These are phyloP conservation scores for Rapana venosa DNA, from an alignment of 2,888 invertebrate species.

Conservation along the genomic window DNA sequence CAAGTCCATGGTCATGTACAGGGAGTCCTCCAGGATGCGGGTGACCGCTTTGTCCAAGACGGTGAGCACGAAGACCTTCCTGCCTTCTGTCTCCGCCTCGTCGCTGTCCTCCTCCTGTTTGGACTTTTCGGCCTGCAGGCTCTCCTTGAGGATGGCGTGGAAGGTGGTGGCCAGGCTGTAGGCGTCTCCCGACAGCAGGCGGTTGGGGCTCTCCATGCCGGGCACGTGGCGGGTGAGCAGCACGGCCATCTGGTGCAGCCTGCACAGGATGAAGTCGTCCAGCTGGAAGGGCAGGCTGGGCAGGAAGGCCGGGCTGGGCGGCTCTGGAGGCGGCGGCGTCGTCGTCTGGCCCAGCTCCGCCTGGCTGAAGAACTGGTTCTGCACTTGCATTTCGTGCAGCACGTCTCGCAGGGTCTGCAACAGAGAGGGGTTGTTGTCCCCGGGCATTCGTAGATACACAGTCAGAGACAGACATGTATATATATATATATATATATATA, in stretches of 20 bases:
- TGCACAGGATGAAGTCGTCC: slow-evolving; percentile 27
- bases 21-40: background rate
- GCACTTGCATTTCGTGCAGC: slow-evolving; percentile 5
- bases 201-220: background rate
- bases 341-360: background rate
- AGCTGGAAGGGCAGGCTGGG: slow-evolving; percentile 22
- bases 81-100: background rate
- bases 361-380: slow-evolving; percentile 24
- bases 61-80: background rate
- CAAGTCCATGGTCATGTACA: background rate
- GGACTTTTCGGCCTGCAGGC: background rate
- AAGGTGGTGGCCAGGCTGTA: background rate
- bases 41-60: background rate
- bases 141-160: slow-evolving; percentile 1
- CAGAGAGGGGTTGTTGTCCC: no score
- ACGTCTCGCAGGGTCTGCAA: slow-evolving; percentile 18
- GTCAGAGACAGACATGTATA: no score
- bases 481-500: no score
- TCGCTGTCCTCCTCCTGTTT: background rate
- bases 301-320: background rate
- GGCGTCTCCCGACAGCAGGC: background rate
- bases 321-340: background rate
- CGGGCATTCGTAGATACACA: background rate
- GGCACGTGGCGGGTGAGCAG: background rate
- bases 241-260: background rate